These are phyloP conservation scores for Andrena chrysosceles DNA, from an alignment of 2,888 invertebrate genomes.

Conservation along the genomic window DNA sequence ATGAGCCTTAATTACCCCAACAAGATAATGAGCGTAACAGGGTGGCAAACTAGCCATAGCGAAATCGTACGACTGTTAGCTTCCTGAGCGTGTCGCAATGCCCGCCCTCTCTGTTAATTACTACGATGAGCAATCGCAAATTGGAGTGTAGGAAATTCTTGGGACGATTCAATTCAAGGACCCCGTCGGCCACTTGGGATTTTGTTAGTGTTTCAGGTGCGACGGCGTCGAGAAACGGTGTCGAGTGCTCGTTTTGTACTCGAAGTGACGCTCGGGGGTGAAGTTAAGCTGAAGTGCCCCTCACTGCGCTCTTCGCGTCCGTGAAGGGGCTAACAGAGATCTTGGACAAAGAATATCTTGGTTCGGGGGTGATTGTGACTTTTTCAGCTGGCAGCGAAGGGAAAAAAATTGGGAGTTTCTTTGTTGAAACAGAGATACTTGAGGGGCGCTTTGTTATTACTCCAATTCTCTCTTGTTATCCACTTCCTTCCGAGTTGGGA, in stretches of 20 bases:
- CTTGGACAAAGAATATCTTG: neutral
- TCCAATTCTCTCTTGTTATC: too few species aligned
- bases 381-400: neutral
- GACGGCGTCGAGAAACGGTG: constrained; percentile 18
- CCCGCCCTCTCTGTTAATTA: neutral
- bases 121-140: neutral
- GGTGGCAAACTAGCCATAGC: neutral
- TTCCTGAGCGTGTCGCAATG: neutral
- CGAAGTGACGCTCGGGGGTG: neutral
- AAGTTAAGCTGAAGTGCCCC: constrained; percentile 19
- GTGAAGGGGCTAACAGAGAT: neutral
- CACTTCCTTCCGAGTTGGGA: too few species aligned
- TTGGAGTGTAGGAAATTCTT: constrained; percentile 1
- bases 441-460: too few species aligned
- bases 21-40: neutral
- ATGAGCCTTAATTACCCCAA: neutral
- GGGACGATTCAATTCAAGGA: constrained; percentile 17
- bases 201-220: constrained; percentile 27
- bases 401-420: too few species aligned
- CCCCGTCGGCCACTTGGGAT: neutral
- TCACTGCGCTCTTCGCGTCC: neutral
- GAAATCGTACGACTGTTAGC: neutral
- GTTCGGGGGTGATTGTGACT: neutral
- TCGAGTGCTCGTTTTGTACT: constrained; percentile 30
- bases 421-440: too few species aligned